phyloP scores from a whole-genome alignment of 1,140 invertebrate species.

The Anadara kagoshimensis region DNA sequence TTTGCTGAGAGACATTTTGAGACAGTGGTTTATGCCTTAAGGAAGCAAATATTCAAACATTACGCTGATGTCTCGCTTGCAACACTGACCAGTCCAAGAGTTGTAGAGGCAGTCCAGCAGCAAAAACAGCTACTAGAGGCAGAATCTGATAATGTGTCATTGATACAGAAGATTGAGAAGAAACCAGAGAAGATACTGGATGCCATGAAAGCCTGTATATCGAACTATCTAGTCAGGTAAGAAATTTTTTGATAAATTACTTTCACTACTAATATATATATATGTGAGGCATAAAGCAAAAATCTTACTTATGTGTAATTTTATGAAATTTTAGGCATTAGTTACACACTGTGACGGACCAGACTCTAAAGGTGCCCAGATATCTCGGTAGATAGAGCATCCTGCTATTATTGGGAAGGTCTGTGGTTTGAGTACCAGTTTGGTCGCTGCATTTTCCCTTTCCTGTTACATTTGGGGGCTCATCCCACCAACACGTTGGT shows the following conservation, averaged over 20 bases:
- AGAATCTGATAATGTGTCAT: neutral
- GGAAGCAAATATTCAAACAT: too few relatives aligned
- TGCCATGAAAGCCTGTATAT: conserved; percentile 43
- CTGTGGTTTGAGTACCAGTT: neutral
- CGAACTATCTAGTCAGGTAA: conserved; percentile 40
- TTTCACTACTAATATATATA: neutral
- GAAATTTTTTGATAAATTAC: neutral
- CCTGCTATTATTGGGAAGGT: neutral
- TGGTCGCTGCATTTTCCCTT: neutral
- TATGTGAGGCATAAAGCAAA: neutral
- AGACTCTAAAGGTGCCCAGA: neutral
- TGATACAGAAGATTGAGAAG: neutral
- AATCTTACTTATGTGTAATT: too few relatives aligned
- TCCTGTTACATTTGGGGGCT: neutral
- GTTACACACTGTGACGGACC: neutral
- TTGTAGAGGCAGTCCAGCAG: too few relatives aligned
- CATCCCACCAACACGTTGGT: too few relatives aligned
- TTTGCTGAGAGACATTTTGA: too few relatives aligned
- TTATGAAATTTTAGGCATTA: too few relatives aligned
- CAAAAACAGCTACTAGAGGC: too few relatives aligned
- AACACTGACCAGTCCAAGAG: too few relatives aligned
- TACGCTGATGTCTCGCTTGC: too few relatives aligned
- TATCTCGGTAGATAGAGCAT: neutral
- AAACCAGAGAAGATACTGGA: conserved; percentile 26
- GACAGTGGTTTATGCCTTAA: too few relatives aligned